phyloP scores from a whole-genome alignment of 2,888 invertebrate species.

The Dasypogon diadema region DNA sequence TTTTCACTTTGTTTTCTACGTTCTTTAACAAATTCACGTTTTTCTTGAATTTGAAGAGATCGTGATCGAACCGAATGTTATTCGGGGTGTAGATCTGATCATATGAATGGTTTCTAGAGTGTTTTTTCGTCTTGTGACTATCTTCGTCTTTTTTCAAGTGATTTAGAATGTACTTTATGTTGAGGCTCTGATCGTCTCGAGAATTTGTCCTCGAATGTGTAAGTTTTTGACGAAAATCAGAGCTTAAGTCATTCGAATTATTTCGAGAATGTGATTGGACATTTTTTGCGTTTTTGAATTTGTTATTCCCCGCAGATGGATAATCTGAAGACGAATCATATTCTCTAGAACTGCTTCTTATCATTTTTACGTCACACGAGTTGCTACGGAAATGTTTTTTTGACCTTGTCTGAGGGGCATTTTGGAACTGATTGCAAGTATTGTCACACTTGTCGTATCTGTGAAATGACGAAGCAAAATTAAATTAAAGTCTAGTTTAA shows the following conservation, averaged over 20 bases:
- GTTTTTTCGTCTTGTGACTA: constrained; percentile 64
- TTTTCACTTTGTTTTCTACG: constrained; percentile 65
- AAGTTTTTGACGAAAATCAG: constrained; percentile 62
- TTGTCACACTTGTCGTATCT: constrained; percentile 66
- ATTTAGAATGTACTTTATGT: constrained; percentile 68
- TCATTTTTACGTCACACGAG: constrained; percentile 69
- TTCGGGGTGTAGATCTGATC: constrained; percentile 69
- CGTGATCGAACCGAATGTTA: constrained; percentile 68
- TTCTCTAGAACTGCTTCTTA: constrained; percentile 66
- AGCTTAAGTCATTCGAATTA: constrained; percentile 68
- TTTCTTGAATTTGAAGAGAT: constrained; percentile 64
- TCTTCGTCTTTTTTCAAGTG: constrained; percentile 64
- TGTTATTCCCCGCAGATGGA: constrained; percentile 54
- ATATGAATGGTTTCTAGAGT: constrained; percentile 68
- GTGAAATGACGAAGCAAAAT: constrained; percentile 28
- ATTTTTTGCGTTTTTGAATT: constrained; percentile 64
- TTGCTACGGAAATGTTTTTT: constrained; percentile 68
- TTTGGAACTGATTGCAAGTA: constrained; percentile 59
- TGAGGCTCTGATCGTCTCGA: constrained; percentile 63
- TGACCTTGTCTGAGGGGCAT: constrained; percentile 65
- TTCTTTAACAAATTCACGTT: constrained; percentile 67
- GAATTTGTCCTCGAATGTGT: constrained; percentile 65
- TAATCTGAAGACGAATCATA: constrained; percentile 56
- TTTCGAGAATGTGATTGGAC: constrained; percentile 68
- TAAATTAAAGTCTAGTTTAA: too few relatives aligned